phyloP scores from a whole-genome alignment of 2,113 vertebrate species.

The Corydoras sp. region DNA sequence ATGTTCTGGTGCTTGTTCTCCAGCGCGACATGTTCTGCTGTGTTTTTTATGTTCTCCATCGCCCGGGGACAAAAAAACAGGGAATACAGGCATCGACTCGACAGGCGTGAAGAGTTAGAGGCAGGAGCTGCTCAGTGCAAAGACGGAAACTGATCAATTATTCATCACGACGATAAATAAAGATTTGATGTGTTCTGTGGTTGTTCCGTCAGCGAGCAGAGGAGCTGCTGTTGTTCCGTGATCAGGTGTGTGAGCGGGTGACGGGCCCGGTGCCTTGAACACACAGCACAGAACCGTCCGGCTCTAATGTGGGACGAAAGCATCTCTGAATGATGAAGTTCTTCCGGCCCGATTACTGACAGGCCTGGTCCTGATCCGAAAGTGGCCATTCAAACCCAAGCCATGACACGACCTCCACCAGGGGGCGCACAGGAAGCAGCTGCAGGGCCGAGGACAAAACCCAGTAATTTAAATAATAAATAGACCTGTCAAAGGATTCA shows the following conservation, averaged over 20 bases:
- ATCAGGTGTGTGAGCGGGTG: slow-evolving; percentile 2
- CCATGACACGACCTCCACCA: no score
- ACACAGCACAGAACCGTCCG: no score
- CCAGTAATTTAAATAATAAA: no score
- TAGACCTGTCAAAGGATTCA: no score
- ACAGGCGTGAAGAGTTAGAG: not conserved
- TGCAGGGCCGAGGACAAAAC: no score
- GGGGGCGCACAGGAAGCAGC: no score
- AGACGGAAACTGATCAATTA: slow-evolving; percentile 28
- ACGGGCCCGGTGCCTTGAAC: no score
- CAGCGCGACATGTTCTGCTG: slow-evolving; percentile 20
- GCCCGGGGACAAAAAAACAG: slow-evolving; percentile 24
- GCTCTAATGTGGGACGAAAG: no score
- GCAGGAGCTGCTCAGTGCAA: slow-evolving; percentile 17
- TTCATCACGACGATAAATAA: slow-evolving; percentile 33
- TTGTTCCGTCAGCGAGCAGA: slow-evolving; percentile 21
- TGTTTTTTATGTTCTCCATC: slow-evolving; percentile 21
- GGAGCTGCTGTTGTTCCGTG: slow-evolving; percentile 1
- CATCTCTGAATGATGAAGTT: no score
- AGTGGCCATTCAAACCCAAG: no score
- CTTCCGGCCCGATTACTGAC: no score
- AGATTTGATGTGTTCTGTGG: slow-evolving; percentile 7
- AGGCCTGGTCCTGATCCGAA: no score
- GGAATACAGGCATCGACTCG: slow-evolving; percentile 2
- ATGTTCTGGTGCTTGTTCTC: slow-evolving; percentile 17